Conservation (phyloP, 2,113 vertebrate genomes). For the Gymnocephalus cernua region DNA sequence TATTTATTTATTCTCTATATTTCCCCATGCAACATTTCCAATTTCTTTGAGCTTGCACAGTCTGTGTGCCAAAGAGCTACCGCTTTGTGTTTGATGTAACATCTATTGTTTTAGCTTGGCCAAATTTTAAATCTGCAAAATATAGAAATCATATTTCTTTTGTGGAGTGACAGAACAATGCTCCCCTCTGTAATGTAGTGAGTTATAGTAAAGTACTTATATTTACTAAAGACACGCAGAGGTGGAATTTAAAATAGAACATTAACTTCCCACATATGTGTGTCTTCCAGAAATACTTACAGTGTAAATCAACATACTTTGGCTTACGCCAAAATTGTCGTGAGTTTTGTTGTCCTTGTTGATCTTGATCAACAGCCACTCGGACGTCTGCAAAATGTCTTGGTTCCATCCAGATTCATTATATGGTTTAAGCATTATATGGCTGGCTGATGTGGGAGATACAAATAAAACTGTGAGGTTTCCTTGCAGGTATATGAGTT, state of each 20-base stretch:
- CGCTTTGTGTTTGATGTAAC: too few species aligned
- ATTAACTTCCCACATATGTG: not conserved
- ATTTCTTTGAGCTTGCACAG: too few species aligned
- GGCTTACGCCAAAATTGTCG: fast-evolving
- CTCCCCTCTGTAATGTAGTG: too few species aligned
- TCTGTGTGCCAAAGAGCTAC: too few species aligned
- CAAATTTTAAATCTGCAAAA: too few species aligned
- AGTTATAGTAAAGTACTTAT: not conserved
- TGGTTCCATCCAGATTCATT: not conserved
- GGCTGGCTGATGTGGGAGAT: conserved; percentile 11
- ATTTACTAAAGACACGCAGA: not conserved
- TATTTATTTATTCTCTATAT: too few species aligned
- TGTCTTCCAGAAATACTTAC: conserved; percentile 29
- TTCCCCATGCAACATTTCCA: too few species aligned
- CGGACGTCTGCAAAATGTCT: too few species aligned
- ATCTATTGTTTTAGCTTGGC: too few species aligned
- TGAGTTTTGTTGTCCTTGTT: conserved; percentile 5
- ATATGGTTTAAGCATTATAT: conserved; percentile 59
- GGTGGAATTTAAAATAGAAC: not conserved
- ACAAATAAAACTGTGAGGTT: not conserved
- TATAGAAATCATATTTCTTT: too few species aligned
- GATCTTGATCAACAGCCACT: too few species aligned
- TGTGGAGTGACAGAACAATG: too few species aligned
- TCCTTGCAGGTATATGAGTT: not conserved
- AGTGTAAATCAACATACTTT: conserved; percentile 36